Evolutionary conservation across 2,113 vertebrate genomes (phyloP).

Genomic region (Pygoscelis adeliae): DNA sequence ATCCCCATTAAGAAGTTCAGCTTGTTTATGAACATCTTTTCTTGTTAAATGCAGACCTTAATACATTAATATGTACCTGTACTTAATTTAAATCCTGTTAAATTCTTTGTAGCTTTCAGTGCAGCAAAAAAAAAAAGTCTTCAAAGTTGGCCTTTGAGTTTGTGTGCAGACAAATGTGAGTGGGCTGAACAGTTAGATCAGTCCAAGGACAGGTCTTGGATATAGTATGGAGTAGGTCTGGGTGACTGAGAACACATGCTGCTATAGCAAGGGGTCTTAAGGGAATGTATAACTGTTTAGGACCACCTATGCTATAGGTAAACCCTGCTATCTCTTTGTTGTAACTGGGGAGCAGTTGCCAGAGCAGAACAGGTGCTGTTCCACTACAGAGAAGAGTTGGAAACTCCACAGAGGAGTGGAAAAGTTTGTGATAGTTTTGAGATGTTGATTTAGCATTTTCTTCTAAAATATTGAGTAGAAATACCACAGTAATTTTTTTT

Average conservation of each 20-base stretch:
- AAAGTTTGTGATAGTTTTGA: neutral
- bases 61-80: neutral
- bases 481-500: neutral
- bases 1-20: neutral
- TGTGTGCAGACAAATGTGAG: neutral
- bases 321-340: neutral
- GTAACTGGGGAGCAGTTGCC: neutral
- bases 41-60: neutral
- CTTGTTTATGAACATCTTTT: neutral
- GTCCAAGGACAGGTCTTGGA: neutral
- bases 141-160: neutral
- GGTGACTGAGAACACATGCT: neutral
- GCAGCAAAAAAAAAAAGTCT: neutral
- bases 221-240: neutral
- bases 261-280: neutral
- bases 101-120: neutral
- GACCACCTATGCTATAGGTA: accelerated
- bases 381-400: neutral
- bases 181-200: neutral
- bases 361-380: neutral
- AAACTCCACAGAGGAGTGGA: neutral
- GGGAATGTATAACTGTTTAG: neutral
- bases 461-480: neutral
- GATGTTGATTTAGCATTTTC: neutral
- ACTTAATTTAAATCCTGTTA: neutral